These are phyloP conservation scores for Ailurus styani DNA, from an alignment of 2,113 vertebrate genomes.

Conservation along the genomic window DNA sequence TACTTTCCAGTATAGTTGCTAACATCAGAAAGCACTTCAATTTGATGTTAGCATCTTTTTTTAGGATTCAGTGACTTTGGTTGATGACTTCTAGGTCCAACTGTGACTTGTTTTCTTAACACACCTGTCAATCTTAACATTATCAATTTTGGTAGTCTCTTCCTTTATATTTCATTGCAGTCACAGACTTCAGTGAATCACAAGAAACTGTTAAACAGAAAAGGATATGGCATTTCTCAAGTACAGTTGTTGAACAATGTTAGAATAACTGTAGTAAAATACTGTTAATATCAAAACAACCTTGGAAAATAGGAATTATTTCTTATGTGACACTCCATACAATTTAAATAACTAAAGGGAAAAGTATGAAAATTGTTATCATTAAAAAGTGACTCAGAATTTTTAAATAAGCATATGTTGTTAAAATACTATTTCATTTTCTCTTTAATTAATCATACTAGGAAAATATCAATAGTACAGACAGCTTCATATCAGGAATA, in stretches of 20 bases:
- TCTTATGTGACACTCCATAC: neutral
- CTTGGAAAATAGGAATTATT: neutral
- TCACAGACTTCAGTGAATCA: neutral
- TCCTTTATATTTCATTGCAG: neutral
- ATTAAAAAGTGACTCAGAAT: neutral
- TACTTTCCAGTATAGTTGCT: neutral
- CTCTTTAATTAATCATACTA: neutral
- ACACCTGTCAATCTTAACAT: neutral
- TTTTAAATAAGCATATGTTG: neutral
- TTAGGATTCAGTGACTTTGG: neutral
- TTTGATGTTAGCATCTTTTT: neutral
- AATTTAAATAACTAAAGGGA: neutral
- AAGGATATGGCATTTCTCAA: neutral
- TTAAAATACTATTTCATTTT: neutral
- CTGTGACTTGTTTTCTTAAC: neutral
- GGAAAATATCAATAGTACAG: neutral
- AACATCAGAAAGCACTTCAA: neutral
- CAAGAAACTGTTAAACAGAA: neutral
- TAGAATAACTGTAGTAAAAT: neutral
- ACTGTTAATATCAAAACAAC: neutral
- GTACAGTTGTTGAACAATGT: neutral
- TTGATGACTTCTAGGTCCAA: neutral
- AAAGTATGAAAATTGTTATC: neutral
- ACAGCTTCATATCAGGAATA: neutral
- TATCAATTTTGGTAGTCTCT: neutral